phyloP scores from a whole-genome alignment of 1,140 invertebrate species.

The Ephestia elutella region DNA sequence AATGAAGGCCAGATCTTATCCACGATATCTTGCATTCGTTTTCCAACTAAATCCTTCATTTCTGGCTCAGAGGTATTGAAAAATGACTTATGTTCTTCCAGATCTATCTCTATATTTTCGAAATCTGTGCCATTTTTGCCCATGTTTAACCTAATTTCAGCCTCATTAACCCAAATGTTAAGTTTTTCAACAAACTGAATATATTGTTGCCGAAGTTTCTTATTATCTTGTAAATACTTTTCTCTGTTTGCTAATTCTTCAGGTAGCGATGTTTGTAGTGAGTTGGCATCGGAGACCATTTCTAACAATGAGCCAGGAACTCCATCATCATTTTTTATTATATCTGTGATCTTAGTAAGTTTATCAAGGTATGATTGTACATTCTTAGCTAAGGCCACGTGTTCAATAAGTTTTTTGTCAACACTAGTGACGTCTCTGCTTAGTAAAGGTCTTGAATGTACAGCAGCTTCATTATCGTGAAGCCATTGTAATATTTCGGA shows the following conservation, averaged over 20 bases:
- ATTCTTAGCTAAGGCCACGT: slow-evolving; percentile 80
- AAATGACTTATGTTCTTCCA: slow-evolving; percentile 91
- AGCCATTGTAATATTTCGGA: slow-evolving; percentile 89
- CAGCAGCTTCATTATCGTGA: slow-evolving; percentile 86
- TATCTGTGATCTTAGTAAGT: slow-evolving; percentile 80
- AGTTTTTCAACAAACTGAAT: slow-evolving; percentile 83
- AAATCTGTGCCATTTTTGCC: slow-evolving; percentile 91
- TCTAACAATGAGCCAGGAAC: slow-evolving; percentile 86
- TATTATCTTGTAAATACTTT: slow-evolving; percentile 87
- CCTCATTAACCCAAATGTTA: slow-evolving; percentile 89
- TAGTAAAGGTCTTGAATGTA: slow-evolving; percentile 88
- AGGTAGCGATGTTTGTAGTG: slow-evolving; percentile 84
- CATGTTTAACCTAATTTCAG: slow-evolving; percentile 83
- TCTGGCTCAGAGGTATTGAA: slow-evolving; percentile 83
- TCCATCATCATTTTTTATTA: slow-evolving; percentile 81
- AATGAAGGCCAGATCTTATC: slow-evolving; percentile 92
- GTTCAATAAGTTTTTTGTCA: slow-evolving; percentile 86
- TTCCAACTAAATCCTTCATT: slow-evolving; percentile 86
- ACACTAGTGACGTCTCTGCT: slow-evolving; percentile 86
- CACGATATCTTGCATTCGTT: slow-evolving; percentile 86
- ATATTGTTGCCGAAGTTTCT: slow-evolving; percentile 84
- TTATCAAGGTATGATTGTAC: slow-evolving; percentile 83
- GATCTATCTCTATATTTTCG: slow-evolving; percentile 85
- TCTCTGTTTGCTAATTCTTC: slow-evolving; percentile 85
- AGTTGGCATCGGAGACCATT: slow-evolving; percentile 87